Evolutionary conservation across 2,113 vertebrate genomes (phyloP), one percentile per base, ranked within the genome.

Genomic region (Seriola rivoliana): DNA sequence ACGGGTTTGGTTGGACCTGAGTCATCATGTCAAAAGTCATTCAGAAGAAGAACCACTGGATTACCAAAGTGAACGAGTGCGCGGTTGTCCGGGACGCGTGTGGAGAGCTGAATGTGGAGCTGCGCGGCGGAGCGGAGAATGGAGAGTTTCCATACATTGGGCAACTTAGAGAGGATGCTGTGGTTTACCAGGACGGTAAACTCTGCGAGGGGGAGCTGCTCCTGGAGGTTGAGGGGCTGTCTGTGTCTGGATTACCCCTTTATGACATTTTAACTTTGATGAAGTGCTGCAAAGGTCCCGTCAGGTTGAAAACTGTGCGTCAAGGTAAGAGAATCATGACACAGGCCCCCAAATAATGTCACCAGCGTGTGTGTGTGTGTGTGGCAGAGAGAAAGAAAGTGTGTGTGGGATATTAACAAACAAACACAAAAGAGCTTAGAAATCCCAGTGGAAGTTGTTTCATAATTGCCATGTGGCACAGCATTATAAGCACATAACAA

Each of bases 11-110:
- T 75, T 78, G 76, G 71, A 78, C 76, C 75, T 76, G 80, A 91
- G 72, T 82, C 94, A 89, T 64, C 85, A 98, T 98, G 97, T 96
- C 97, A 81, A 97, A 96, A 92, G 97, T 96, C 62, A 93, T 96
- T 70, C 97, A 96, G 86, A 97, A 93, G 94, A 98, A 96, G 93
- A 97, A 96, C 92, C 97, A 99, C 95, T 99, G 97, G 97, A 96
- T 95, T 68, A 85, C 92, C 85, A 96, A 95, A 89, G 95, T 98
- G 78, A 97, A 94, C 88, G 96, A 96, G 66, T 95, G 96, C 93
- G 85, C 95, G 38, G 71, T 97, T 50, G 77, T 72, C 82, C 95
- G 94, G 75, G 95, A 93, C 83, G 88, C 94, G 65, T 87, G 80
- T 59, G 96, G 96, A 50, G 95, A 95, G 83, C 92, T 97, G 78